A percentile compares a stretch with the other conserved stretches of the same genome.
phyloP scores from a whole-genome alignment of 2,797 vertebrate genomes.

The Erethizon dorsatum region DNA sequence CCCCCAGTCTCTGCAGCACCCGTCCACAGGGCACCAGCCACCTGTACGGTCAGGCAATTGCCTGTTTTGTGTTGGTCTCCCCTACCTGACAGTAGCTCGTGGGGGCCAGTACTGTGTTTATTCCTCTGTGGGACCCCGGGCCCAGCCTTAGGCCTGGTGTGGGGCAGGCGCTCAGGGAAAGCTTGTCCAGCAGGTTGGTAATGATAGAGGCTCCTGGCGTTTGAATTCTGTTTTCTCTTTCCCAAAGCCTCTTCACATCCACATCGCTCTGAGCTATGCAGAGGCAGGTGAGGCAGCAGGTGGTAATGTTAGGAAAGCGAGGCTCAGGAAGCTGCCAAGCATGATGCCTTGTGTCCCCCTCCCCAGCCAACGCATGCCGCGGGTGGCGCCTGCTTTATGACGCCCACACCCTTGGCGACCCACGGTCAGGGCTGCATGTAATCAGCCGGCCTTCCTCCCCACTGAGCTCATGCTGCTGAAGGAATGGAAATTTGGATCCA shows the following conservation, averaged over 20 bases:
- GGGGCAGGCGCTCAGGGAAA: neutral
- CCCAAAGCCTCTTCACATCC: neutral
- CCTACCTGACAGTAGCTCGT: neutral
- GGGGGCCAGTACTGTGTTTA: neutral
- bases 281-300: neutral
- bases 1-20: neutral
- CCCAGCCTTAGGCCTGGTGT: neutral
- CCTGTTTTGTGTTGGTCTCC: neutral
- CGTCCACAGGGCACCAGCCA: neutral
- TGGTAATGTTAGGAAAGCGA: neutral
- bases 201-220: neutral
- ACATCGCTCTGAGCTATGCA: neutral
- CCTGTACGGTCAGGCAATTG: neutral
- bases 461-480: conserved; percentile 67
- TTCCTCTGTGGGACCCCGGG: neutral
- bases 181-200: neutral
- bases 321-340: neutral
- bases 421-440: conserved; percentile 10
- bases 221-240: neutral
- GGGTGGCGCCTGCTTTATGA: conserved; percentile 15
- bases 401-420: conserved; percentile 50
- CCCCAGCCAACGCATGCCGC: rapidly evolving
- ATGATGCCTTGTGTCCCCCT: neutral
- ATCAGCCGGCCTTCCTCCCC: conserved; percentile 62
- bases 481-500: conserved; percentile 74